A percentile compares a stretch with the other conserved stretches of the same genome.
Conservation (phyloP, 2,113 vertebrate species). For the Asarcornis scutulata region DNA sequence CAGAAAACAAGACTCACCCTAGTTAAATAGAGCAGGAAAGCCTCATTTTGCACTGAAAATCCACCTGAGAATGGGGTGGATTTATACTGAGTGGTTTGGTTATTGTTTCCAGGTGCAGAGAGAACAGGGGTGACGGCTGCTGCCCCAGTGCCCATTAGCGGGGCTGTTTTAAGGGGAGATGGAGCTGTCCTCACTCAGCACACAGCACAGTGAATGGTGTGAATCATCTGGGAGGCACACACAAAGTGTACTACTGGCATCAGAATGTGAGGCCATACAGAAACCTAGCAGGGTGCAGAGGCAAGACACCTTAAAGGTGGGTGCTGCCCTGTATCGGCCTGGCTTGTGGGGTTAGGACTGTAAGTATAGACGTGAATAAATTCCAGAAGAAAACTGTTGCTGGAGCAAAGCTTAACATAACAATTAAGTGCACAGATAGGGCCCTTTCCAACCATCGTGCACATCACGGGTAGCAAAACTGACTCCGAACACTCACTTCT, state of each 20-base stretch:
- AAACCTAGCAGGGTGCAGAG: background rate
- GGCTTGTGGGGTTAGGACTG: background rate
- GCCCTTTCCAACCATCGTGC: background rate
- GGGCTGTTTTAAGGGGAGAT: background rate
- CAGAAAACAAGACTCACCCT: background rate
- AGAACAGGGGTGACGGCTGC: background rate
- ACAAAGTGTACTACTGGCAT: background rate
- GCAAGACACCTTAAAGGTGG: background rate
- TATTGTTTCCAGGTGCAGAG: background rate
- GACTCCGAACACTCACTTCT: background rate
- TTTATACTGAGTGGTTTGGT: background rate
- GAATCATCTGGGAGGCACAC: background rate
- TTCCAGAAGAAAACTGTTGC: background rate
- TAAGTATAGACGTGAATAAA: background rate
- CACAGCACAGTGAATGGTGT: background rate
- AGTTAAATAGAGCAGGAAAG: background rate
- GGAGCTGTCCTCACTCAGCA: background rate
- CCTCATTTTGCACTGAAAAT: background rate
- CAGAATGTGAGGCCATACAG: rapidly evolving
- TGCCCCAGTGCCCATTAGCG: background rate
- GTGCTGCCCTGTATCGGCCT: background rate
- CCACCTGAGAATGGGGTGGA: background rate
- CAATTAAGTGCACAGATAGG: rapidly evolving
- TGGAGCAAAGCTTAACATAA: background rate
- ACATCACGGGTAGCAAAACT: background rate